A percentile compares a stretch with the other conserved stretches of the same genome.
Evolutionary conservation across 2,797 vertebrate species (phyloP).

Genomic region (Sebastes taczanowskii): DNA sequence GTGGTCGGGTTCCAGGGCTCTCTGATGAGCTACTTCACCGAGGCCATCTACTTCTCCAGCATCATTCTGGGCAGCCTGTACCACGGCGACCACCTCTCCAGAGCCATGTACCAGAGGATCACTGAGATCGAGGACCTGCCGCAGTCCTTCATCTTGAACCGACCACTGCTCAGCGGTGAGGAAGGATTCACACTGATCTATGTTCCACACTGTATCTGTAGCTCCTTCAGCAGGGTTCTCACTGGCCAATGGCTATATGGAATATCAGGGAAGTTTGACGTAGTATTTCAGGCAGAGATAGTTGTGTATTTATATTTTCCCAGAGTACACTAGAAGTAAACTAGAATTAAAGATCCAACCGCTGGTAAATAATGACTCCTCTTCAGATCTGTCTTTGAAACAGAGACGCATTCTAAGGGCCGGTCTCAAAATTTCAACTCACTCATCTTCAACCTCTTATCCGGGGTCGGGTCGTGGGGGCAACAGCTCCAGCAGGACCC

Average conservation of each 20-base stretch:
- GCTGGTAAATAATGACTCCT: too few species aligned
- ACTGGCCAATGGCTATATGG: neutral
- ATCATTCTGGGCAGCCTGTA: constrained; percentile 96
- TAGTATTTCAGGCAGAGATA: neutral
- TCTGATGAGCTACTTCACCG: constrained; percentile 92
- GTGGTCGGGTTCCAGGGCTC: constrained; percentile 94
- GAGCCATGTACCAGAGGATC: constrained; percentile 94
- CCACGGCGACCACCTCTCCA: constrained; percentile 93
- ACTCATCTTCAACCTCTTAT: too few species aligned
- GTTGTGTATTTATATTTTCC: too few species aligned
- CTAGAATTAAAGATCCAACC: too few species aligned
- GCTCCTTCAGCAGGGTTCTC: neutral
- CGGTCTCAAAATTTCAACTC: too few species aligned
- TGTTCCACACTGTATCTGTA: neutral
- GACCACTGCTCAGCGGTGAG: constrained; percentile 94
- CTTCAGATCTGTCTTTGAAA: too few species aligned
- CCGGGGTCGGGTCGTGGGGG: too few species aligned
- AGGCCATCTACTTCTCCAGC: constrained; percentile 95
- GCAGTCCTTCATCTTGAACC: constrained; percentile 87
- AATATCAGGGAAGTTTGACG: neutral
- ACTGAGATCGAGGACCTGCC: constrained; percentile 89
- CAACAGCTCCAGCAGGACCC: too few species aligned
- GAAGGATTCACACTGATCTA: neutral
- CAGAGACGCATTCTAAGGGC: too few species aligned
- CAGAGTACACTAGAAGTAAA: too few species aligned